Conservation (phyloP, 2,113 vertebrate genomes). For the Kryptolebias marmoratus region DNA sequence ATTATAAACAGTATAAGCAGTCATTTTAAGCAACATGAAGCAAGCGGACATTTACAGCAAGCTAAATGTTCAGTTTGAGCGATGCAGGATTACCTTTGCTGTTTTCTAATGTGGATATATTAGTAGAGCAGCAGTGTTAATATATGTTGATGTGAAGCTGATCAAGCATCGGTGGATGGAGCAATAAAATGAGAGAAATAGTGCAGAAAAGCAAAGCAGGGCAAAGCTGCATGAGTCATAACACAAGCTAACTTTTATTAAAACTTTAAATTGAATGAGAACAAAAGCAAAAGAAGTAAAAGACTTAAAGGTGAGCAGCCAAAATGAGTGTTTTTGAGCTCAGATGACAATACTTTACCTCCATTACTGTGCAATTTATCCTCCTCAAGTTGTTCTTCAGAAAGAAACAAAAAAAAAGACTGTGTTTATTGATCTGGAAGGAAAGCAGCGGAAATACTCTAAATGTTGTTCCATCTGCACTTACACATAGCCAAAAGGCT, state of each 20-base stretch:
- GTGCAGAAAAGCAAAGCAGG: slow-evolving; percentile 28
- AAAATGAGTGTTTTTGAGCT: slow-evolving; percentile 44
- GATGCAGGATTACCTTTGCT: slow-evolving; percentile 40
- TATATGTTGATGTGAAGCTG: slow-evolving; percentile 42
- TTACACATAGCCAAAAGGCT: slow-evolving; percentile 36
- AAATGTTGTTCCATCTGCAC: slow-evolving; percentile 36
- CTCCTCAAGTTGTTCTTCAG: slow-evolving; percentile 84
- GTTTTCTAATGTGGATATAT: slow-evolving; percentile 30
- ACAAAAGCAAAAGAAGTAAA: slow-evolving; percentile 14
- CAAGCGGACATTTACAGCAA: slow-evolving; percentile 26
- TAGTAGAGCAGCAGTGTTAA: slow-evolving; percentile 29
- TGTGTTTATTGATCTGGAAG: slow-evolving; percentile 68
- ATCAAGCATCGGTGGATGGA: slow-evolving; percentile 52
- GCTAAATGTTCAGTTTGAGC: slow-evolving; percentile 28
- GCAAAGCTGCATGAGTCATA: slow-evolving; percentile 69
- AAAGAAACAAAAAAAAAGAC: slow-evolving; percentile 62
- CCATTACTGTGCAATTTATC: slow-evolving; percentile 83
- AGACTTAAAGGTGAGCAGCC: slow-evolving; percentile 46
- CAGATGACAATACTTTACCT: slow-evolving; percentile 78
- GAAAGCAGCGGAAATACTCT: slow-evolving; percentile 36
- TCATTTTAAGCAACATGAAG: slow-evolving; percentile 11
- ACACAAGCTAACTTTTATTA: slow-evolving; percentile 26
- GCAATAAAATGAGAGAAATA: slow-evolving; percentile 17
- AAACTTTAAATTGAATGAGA: slow-evolving; percentile 42
- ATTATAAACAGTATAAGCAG: neutral